Conservation (phyloP, 2,113 vertebrate genomes). For the Indri indri region DNA sequence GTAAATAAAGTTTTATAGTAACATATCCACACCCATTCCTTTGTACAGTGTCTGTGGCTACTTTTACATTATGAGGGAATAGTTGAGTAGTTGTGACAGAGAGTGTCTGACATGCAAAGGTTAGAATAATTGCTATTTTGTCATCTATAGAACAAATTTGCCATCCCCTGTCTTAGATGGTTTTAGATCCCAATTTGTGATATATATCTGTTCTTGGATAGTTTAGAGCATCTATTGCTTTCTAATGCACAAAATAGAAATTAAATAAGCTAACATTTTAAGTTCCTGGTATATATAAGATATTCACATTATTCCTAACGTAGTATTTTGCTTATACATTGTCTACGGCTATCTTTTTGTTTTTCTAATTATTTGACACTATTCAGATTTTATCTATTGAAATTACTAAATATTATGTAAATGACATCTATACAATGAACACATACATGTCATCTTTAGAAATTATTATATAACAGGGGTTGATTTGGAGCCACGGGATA, state of each 20-base stretch:
- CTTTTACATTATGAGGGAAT: neutral
- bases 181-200: neutral
- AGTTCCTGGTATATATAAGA: neutral
- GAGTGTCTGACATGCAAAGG: accelerated
- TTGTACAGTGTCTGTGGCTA: neutral
- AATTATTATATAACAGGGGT: neutral
- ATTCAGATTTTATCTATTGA: neutral
- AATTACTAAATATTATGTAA: neutral
- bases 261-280: neutral
- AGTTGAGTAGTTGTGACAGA: neutral
- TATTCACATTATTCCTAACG: neutral
- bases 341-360: neutral
- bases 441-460: neutral
- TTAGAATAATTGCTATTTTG: neutral
- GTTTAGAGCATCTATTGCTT: neutral
- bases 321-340: neutral
- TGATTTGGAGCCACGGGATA: neutral
- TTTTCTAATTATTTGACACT: neutral
- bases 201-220: neutral
- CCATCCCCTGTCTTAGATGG: neutral
- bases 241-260: neutral
- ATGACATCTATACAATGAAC: neutral
- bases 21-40: neutral
- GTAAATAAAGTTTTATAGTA: neutral
- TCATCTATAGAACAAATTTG: neutral